Evolutionary conservation across 2,797 vertebrate species (phyloP), one percentile per base, ranked within the genome.

Genomic region (Sylvia borin): DNA sequence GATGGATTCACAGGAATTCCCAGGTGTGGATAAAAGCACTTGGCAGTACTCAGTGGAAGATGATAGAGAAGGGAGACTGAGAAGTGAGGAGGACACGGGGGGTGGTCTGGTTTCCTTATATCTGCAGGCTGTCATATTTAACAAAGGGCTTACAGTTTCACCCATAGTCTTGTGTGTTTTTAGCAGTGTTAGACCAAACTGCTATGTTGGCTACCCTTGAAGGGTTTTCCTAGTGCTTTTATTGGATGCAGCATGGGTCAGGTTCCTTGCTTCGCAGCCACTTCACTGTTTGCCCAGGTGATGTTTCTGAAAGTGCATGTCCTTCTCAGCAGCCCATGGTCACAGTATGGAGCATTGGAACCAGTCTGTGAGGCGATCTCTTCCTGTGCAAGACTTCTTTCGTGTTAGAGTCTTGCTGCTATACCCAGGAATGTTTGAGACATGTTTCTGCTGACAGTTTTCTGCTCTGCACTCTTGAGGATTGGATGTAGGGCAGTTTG

Each of bases 401-500:
- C 77, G 17, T 61, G 21, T 65, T 53, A 67, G 31, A 57, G 55
- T 64, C 55, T 43, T 57, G 42, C 32, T 92, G 20, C 70, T 50
- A 3, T 38, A 81, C 36, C 55, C 55, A 34, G 73, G 45, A 86
- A 48, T 53, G 48, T 66, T 32, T 54, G 79, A 92, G 43, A 27
- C 2, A 0, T 43, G 21, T n/a, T 90, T 92, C 84, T 91, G 62
- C 90, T 91, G 70, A 38, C 45, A 43, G 67, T 70, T 86, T 58
- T 91, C 88, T 92, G 51, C 55, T 83, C 60, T 67, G 32, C 24
- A 12, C 92, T 95, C 88, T 32, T 0, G 60, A 95, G 92, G 80
- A 88, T 54, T 88, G 83, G 87, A 95, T 95, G 80, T 96, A 97
- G 96, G 95, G 71, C 94, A 92, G 51, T 92, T 95, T 61, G 67